Evolutionary conservation across 2,888 invertebrate genomes (phyloP).

Genomic region (Andricus quercusramuli): DNA sequence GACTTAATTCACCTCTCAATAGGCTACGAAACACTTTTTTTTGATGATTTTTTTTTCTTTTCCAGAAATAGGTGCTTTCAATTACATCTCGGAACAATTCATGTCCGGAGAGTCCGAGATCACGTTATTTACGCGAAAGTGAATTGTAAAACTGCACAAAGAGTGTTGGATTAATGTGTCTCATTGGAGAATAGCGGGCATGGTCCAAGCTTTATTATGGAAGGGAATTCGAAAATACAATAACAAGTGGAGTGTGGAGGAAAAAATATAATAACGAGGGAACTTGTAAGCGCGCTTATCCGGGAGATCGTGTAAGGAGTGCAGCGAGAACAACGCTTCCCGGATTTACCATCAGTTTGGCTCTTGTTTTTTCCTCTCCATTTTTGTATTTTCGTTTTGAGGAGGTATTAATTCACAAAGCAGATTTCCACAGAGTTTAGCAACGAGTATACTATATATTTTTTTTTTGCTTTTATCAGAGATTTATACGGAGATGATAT

Average conservation of each 20-base stretch:
- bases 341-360: slow-evolving; percentile 44
- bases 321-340: slow-evolving; percentile 47
- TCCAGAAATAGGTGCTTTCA: not conserved
- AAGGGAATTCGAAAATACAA: not conserved
- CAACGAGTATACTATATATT: slow-evolving; percentile 32
- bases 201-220: slow-evolving; percentile 29
- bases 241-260: no score
- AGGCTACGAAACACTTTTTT: no score
- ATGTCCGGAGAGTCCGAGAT: slow-evolving; percentile 38
- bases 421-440: slow-evolving; percentile 44
- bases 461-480: slow-evolving; percentile 8
- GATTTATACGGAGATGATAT: not conserved
- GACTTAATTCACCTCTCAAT: no score
- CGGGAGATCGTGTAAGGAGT: slow-evolving; percentile 49
- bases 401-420: slow-evolving; percentile 44
- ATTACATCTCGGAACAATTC: slow-evolving; percentile 36
- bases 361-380: slow-evolving; percentile 26
- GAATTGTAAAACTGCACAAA: slow-evolving; percentile 35
- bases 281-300: slow-evolving; percentile 43
- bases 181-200: slow-evolving; percentile 20
- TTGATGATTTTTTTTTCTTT: not conserved
- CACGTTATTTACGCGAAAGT: slow-evolving; percentile 52
- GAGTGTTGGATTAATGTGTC: slow-evolving; percentile 38
- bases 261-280: slow-evolving; percentile 31
- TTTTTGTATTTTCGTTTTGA: slow-evolving; percentile 39